Evolutionary conservation across 1,140 invertebrate genomes (phyloP).

Genomic region (Achroia grisella): DNA sequence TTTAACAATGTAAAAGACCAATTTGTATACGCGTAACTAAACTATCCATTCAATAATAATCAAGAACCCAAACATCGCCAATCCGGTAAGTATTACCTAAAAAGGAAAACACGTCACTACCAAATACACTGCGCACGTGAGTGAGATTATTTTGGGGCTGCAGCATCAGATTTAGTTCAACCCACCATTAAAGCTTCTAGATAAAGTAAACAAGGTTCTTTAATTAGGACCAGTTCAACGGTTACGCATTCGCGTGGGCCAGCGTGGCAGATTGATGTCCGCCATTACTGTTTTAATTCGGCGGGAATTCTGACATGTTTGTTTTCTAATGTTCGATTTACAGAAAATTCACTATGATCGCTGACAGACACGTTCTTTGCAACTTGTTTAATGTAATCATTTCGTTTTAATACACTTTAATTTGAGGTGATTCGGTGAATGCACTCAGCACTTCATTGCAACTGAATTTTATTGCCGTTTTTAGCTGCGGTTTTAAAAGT

Average conservation of each 20-base stretch:
- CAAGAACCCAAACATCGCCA: too few species aligned
- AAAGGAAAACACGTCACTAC: conserved; percentile 2
- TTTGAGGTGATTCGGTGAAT: conserved; percentile 14
- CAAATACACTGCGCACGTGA: conserved; percentile 20
- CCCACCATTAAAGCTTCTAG: conserved; percentile 35
- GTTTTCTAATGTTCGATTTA: conserved; percentile 51
- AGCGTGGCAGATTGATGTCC: conserved; percentile 40
- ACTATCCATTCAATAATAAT: too few species aligned
- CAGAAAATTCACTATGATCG: conserved; percentile 52
- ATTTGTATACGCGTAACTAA: too few species aligned
- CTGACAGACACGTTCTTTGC: conserved; percentile 48
- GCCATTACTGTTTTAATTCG: conserved; percentile 37
- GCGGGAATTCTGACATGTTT: conserved; percentile 41
- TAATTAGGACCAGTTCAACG: conserved; percentile 46
- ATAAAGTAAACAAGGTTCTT: conserved; percentile 48
- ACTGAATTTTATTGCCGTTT: too few species aligned
- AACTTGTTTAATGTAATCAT: conserved; percentile 17
- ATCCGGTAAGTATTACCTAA: background rate
- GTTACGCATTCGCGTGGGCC: conserved; percentile 53
- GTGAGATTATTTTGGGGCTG: conserved; percentile 37
- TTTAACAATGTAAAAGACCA: too few species aligned
- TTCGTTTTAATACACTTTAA: conserved; percentile 10
- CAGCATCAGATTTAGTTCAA: conserved; percentile 43
- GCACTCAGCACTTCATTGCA: conserved; percentile 5
- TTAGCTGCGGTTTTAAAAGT: too few species aligned